These are phyloP conservation scores for Archegozetes longisetosus DNA, from an alignment of 1,140 invertebrate genomes.

Conservation along the genomic window DNA sequence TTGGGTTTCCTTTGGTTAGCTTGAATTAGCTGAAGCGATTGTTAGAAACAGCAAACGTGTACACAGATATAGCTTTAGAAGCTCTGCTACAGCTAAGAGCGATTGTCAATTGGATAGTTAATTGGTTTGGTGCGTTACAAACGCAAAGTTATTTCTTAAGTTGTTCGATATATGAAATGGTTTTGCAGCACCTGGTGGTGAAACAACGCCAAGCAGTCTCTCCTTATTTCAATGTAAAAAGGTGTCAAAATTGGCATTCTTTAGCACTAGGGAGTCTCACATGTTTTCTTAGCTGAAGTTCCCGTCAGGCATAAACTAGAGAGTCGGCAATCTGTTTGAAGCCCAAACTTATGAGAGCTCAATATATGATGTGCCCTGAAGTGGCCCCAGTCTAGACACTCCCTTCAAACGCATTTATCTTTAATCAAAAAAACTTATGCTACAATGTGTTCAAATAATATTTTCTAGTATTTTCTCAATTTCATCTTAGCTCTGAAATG, in stretches of 20 bases:
- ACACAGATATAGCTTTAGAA: too few species aligned
- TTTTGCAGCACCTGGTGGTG: neutral
- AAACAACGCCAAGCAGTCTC: slow-evolving; percentile 11
- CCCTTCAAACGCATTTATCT: neutral
- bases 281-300: neutral
- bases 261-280: neutral
- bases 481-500: neutral
- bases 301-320: neutral
- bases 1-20: too few species aligned
- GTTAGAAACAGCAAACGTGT: too few species aligned
- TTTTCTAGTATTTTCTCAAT: neutral
- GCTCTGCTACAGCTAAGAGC: too few species aligned
- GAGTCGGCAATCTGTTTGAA: neutral
- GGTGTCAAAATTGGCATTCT: slow-evolving; percentile 12
- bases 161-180: neutral
- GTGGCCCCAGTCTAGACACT: neutral
- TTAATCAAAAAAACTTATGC: neutral
- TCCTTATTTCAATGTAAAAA: neutral
- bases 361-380: neutral
- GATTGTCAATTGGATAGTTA: neutral
- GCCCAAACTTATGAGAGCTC: neutral
- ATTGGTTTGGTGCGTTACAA: neutral
- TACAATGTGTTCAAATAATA: neutral
- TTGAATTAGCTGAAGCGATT: too few species aligned
- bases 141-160: neutral